Evolutionary conservation across 2,888 invertebrate species (phyloP), one percentile per base, ranked within the genome.

Genomic region (Coremacera marginata): DNA sequence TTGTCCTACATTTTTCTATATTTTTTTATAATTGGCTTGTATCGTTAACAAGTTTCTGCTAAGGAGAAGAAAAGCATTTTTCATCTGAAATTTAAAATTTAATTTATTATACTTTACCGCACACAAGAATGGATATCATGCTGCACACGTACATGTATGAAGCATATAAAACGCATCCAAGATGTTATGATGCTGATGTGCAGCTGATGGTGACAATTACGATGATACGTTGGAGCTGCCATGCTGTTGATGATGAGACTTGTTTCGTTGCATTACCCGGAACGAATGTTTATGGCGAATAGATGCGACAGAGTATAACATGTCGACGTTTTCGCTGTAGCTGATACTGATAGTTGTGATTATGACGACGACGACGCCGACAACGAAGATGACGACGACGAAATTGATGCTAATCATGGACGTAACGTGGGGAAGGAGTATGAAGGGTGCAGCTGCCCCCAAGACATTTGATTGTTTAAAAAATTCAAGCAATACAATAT

Each of bases 261-360:
- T 72, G 76, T 79, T 77, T 71, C 72, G 70, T 74, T 71, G 76
- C 76, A 70, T 65, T 73, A 44, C 73, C 49, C 67, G 60, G 74
- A 72, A 72, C 78, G 76, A 75, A 51, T 52, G 67, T 65, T 31
- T 63, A 19, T 63, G 9, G 19, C 19, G 63, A 63, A 74, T 55
- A 70, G 63, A 70, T 31, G 70, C 75, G 76, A 75, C 78, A 74
- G 76, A 77, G 77, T 72, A 78, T 76, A 77, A 78, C 77, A 76
- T 80, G 80, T 78, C 78, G 75, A 77, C 67, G 78, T 70, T 78
- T 78, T 68, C 78, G 74, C 75, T 77, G 75, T 67, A 75, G 75
- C 75, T 78, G 80, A 75, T 80, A 77, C 78, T 78, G 80, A 78
- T 80, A 77, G 77, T 77, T 75, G 75, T 80, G 80, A 78, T 80